Base-by-base conservation (phyloP, 2,113 vertebrate genomes). In the Takifugu bimaculatus region DNA sequence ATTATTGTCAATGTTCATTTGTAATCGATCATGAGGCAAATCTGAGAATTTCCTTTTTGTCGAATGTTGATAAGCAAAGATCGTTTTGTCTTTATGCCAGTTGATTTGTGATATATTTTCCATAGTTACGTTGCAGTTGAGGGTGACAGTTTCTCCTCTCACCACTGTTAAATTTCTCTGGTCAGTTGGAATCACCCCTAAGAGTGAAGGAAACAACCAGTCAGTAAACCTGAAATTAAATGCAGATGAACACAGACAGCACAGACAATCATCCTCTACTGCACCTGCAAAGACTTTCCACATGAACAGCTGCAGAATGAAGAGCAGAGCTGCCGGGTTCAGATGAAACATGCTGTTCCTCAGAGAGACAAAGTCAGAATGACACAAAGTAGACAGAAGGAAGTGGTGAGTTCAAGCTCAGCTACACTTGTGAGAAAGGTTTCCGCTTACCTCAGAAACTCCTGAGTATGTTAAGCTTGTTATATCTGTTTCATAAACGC, bases 1-100 rank as follows among this genome's bases (percentile, higher is more conserved):
- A 5, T 39, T 43, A 5, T 0, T 0, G 7, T 80, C 48, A 65
- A 78, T 63, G 50, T 0, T 54, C 48, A 35, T 5, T 35, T 35
- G 32, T 35, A 81, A 0, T 57, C 39, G 71, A 2, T 58, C 3
- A 60, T 62, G 67, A 2, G 69, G 44, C 1, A 83, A 61, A 60
- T 77, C 79, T 26, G 60, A 63, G 44, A 13, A 0, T 9, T 0
- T 75, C 9, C 0, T 0, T 57, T 78, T 63, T 0, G 0, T 0
- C 7, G 0, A 0, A 1, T 0, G 0, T 0, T 0, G 0, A 57
- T 70, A 1, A 26, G 0, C 0, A 73, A 63, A 69, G 26, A 3
- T 0, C 13, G 0, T 52, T 13, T 0, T 50, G 4, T 0, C 49
- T 32, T 65, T 79, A 6, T 0, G 39, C 82, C 78, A 84, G 12